Percentiles rank a stretch among this genome's conserved stretches.
Evolutionary conservation across 2,113 vertebrate species (phyloP).

Genomic region (Strix uralensis): DNA sequence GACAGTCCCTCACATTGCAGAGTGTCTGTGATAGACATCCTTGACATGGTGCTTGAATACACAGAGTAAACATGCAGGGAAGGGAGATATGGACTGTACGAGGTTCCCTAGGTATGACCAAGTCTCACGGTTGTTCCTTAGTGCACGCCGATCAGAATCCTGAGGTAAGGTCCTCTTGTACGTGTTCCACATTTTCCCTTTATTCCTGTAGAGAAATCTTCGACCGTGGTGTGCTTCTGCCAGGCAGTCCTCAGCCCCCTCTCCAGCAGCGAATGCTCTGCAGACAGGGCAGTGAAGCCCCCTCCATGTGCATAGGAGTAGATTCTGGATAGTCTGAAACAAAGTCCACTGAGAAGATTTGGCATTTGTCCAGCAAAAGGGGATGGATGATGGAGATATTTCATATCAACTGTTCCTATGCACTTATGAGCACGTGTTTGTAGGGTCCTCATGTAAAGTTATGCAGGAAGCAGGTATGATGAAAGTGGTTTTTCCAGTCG

Average conservation of each 20-base stretch:
- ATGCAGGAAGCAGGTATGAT: not conserved
- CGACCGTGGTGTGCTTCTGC: fast-evolving
- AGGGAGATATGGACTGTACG: not conserved
- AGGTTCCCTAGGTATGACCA: not conserved
- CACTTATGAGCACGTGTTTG: not conserved
- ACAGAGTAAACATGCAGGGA: not conserved
- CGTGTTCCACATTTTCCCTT: not conserved
- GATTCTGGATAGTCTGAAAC: not conserved
- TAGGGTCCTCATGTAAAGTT: not conserved
- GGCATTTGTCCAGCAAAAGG: not conserved
- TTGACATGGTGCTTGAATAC: not conserved
- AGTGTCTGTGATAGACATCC: not conserved
- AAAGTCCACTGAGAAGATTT: not conserved
- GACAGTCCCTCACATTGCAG: not conserved
- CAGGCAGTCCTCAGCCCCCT: not conserved
- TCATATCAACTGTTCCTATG: not conserved
- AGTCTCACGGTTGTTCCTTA: fast-evolving
- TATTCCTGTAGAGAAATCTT: not conserved
- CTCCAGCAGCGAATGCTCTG: not conserved
- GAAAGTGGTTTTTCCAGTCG: not conserved
- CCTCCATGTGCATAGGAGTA: not conserved
- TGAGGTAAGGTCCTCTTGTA: not conserved
- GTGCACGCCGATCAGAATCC: not conserved
- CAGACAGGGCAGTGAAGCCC: not conserved
- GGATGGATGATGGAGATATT: not conserved